Base-by-base conservation (phyloP, 2,113 vertebrate species). In the Trematocara zebra region DNA sequence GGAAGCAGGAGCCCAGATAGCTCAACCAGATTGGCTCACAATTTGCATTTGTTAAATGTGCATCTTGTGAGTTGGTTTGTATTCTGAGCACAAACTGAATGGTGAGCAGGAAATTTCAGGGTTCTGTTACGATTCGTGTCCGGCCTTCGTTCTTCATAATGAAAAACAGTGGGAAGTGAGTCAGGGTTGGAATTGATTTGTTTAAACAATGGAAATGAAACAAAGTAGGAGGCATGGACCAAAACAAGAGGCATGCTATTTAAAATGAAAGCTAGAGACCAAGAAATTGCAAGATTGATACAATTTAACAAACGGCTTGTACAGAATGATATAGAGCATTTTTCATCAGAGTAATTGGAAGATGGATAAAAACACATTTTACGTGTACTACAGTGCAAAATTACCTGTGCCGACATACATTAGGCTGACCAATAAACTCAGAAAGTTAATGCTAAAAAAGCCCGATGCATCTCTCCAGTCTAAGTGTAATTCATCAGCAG, bases 161-260 rank as follows among this genome's bases (percentile, higher is more conserved):
- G 93, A 95, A 94, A 95, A 94, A 94, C 95, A 95, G 93, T 92
- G 91, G 95, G 94, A 93, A 93, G 93, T 89, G 91, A 94, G 93
- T 88, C 93, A 87, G 91, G 92, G 91, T 90, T 94, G 89, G 94
- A 95, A 95, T 94, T 95, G 93, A 95, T 95, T 95, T 94, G 93
- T 94, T 95, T 95, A 95, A 76, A 95, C 94, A 94, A 95, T 95
- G 92, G 93, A 94, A 94, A 95, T 94, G 93, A 93, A 94, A 95
- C 90, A 92, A 94, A 95, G 93, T 93, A 91, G 93, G 93, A 95
- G 89, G 93, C 93, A 92, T 59, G 83, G 80, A 88, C 90, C 88
- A 93, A 95, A 94, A 94, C 89, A 92, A 92, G 84, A 94, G 88
- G 87, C 92, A 81, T 85, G 92, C 92, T 78, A 86, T 92, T 89